Evolutionary conservation across 2,888 invertebrate species (phyloP).

Genomic region (Cerastoderma edule): DNA sequence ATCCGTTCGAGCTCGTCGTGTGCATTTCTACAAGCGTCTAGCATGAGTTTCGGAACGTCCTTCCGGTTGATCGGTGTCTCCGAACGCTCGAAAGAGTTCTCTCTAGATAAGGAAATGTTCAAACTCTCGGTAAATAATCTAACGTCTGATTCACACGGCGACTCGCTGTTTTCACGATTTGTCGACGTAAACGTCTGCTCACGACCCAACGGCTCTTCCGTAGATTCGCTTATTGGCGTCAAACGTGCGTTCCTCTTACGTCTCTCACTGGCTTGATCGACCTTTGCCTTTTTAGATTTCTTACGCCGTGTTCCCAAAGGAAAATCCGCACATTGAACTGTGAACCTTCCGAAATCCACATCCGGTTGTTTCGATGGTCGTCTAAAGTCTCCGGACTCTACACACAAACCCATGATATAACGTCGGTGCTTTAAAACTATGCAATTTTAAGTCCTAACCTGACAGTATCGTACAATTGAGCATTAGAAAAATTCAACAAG

Average conservation of each 20-base stretch:
- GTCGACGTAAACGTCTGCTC: background rate
- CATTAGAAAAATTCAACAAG: no score
- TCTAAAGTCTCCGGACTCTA: slow-evolving; percentile 34
- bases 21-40: slow-evolving; percentile 8
- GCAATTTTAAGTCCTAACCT: no score
- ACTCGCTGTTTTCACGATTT: background rate
- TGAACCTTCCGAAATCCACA: slow-evolving; percentile 43
- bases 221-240: slow-evolving; percentile 50
- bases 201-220: slow-evolving; percentile 18
- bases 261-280: slow-evolving; percentile 2
- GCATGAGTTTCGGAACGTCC: slow-evolving; percentile 4
- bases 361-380: slow-evolving; percentile 6
- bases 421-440: background rate
- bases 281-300: background rate
- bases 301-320: slow-evolving; percentile 25
- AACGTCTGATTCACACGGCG: slow-evolving; percentile 8
- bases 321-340: slow-evolving; percentile 36
- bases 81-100: slow-evolving; percentile 25
- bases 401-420: slow-evolving; percentile 29
- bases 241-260: slow-evolving; percentile 37
- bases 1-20: slow-evolving; percentile 55
- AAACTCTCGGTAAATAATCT: slow-evolving; percentile 1
- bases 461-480: no score
- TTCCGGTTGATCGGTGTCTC: slow-evolving; percentile 27
- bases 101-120: slow-evolving; percentile 6